phyloP scores from a whole-genome alignment of 2,888 invertebrate genomes.

The Formica aserva region DNA sequence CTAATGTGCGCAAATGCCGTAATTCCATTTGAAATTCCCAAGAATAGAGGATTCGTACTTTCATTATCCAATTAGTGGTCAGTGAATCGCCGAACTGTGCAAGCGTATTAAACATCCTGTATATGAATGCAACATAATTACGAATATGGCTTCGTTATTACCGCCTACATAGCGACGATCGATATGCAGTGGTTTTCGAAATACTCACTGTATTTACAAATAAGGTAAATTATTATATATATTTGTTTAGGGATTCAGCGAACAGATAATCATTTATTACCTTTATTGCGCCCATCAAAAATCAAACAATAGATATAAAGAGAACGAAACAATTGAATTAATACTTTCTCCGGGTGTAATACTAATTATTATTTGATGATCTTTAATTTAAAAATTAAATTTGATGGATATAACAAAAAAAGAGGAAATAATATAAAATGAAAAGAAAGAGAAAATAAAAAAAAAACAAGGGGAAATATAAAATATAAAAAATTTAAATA shows the following conservation, averaged over 20 bases:
- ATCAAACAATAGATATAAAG: background rate
- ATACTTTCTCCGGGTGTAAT: background rate
- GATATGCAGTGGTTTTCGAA: constrained; percentile 29
- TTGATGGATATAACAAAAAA: background rate
- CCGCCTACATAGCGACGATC: background rate
- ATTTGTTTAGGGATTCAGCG: background rate
- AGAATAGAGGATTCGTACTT: constrained; percentile 14
- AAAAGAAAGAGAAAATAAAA: background rate
- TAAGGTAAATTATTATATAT: constrained; percentile 1
- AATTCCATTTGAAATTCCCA: constrained; percentile 29
- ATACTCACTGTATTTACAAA: constrained; percentile 21
- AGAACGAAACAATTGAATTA: background rate
- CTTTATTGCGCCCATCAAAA: background rate
- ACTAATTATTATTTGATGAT: background rate
- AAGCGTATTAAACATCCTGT: constrained; percentile 34
- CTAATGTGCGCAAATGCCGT: background rate
- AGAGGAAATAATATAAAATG: background rate
- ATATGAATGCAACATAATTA: constrained; percentile 59
- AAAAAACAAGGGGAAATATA: background rate
- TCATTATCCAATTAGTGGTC: constrained; percentile 48
- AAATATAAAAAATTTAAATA: background rate
- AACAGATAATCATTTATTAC: background rate
- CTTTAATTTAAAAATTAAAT: background rate
- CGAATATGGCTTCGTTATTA: constrained; percentile 47
- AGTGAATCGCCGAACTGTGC: constrained; percentile 30